Evolutionary conservation across 2,113 vertebrate species (phyloP).

Genomic region (Lepus timidus): DNA sequence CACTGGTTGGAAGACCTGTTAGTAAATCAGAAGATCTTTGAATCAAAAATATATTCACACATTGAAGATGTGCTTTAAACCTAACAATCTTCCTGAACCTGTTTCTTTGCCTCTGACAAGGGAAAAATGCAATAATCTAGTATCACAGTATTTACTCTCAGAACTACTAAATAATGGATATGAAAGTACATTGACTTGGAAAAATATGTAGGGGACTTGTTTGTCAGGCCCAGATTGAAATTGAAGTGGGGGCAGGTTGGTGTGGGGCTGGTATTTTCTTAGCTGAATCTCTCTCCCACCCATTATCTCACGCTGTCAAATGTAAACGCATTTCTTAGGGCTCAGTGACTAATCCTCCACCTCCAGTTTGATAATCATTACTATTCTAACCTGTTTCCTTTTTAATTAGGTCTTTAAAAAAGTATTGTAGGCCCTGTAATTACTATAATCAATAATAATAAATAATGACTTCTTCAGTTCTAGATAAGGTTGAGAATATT

Average conservation of each 20-base stretch:
- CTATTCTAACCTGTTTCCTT: not conserved
- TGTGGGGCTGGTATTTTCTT: not conserved
- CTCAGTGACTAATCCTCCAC: not conserved
- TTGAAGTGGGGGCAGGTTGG: too few relatives aligned
- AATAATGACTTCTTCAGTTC: slow-evolving; percentile 19
- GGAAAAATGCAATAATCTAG: not conserved
- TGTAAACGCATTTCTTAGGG: not conserved
- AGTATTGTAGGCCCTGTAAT: not conserved
- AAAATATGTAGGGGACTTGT: not conserved
- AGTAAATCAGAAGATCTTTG: not conserved
- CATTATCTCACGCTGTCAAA: not conserved
- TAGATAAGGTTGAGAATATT: slow-evolving; percentile 40
- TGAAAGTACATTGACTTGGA: not conserved
- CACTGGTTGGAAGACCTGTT: not conserved
- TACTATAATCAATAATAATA: slow-evolving; percentile 52
- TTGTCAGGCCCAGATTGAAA: not conserved
- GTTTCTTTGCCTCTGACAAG: not conserved
- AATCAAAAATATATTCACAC: not conserved
- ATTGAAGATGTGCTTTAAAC: not conserved
- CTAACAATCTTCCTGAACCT: not conserved
- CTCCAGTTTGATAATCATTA: slow-evolving; percentile 20
- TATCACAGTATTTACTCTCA: not conserved
- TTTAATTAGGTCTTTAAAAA: slow-evolving; percentile 58
- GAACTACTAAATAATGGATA: not conserved
- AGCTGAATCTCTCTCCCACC: not conserved